Conservation (phyloP, 2,888 invertebrate genomes). For the Prionchulus punctatus region DNA sequence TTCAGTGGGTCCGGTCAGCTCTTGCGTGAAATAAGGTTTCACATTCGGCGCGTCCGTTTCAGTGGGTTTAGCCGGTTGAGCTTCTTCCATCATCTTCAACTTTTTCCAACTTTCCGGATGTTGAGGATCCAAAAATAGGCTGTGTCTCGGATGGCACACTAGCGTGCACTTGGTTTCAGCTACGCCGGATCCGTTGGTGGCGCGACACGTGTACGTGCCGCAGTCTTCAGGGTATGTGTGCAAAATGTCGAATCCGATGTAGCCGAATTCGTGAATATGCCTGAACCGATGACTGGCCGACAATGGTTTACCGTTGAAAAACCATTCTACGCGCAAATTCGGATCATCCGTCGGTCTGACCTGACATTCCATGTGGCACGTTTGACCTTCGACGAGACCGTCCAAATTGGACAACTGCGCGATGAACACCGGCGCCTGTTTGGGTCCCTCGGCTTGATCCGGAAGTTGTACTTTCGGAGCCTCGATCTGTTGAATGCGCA, state of each 20-base stretch:
- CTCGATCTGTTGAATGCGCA: slow-evolving; percentile 77
- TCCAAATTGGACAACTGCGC: slow-evolving; percentile 61
- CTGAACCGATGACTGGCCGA: slow-evolving; percentile 63
- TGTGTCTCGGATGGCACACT: slow-evolving; percentile 46
- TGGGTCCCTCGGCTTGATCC: slow-evolving; percentile 52
- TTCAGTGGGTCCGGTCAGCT: slow-evolving; percentile 54
- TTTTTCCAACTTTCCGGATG: slow-evolving; percentile 80
- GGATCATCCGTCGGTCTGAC: slow-evolving; percentile 89
- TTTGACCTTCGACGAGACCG: slow-evolving; percentile 64
- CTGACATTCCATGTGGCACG: slow-evolving; percentile 80
- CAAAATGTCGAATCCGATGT: slow-evolving; percentile 47
- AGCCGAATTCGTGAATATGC: slow-evolving; percentile 48
- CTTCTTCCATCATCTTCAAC: slow-evolving; percentile 76
- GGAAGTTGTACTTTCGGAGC: slow-evolving; percentile 46
- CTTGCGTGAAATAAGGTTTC: slow-evolving; percentile 76
- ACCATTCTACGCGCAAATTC: slow-evolving; percentile 89
- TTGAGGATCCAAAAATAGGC: slow-evolving; percentile 52
- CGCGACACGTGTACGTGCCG: slow-evolving; percentile 43
- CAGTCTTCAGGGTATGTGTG: slow-evolving; percentile 93
- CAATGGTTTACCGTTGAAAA: slow-evolving; percentile 76
- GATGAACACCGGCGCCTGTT: slow-evolving; percentile 65
- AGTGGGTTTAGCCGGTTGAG: slow-evolving; percentile 25
- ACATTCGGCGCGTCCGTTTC: slow-evolving; percentile 46
- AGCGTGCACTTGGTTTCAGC: slow-evolving; percentile 51
- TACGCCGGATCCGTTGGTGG: slow-evolving; percentile 18